Base-by-base conservation (phyloP, 2,113 vertebrate genomes). In the Ctenomys sociabilis region DNA sequence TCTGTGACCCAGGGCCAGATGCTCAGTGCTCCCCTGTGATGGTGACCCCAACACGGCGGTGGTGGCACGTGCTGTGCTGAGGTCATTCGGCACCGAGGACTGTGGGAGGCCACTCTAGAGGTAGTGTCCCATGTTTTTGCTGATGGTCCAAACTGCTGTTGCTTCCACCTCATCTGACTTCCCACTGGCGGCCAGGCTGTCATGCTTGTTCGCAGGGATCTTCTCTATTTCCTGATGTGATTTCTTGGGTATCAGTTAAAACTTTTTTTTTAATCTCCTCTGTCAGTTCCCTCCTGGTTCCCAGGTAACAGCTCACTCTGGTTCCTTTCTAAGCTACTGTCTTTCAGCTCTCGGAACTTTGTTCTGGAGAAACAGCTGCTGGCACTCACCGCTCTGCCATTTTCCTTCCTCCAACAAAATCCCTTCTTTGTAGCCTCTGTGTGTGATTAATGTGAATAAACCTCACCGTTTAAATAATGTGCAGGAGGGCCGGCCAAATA, bases 381-480 rank as follows among this genome's bases (percentile, higher is more conserved):
- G 13, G 43, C 6, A 32, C 26, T 77, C 73, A 77, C 11, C 7
- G 13, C 24, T 75, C 10, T 12, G 11, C 43, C 43, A 32, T 30
- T 45, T 73, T 78, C 17, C 13, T 30, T 49, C 26, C 12, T 77
- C 43, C 73, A 77, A n/a, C 54, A 30, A 45, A 9, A 49, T 49
- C 12, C 26, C 17, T 84, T 52, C 43, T 85, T 81, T 57, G 72
- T 43, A 83, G 43, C 26, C 30, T 78, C 21, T 35, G 24, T 54
- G 40, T 77, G 37, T 80, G 81, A 90, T 75, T 85, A 91, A 88
- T 66, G 49, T 77, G 26, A 89, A 72, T 91, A 32, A 77, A 85
- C 84, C 7, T 88, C 59, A 88, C 26, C 61, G 28, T 82, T 92
- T 88, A 54, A 87, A 7, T 63, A 57, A 84, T 43, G 6, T 28